Evolutionary conservation across 2,113 vertebrate genomes (phyloP), one percentile per base, ranked within the genome.

Genomic region (Engystomops pustulosus): DNA sequence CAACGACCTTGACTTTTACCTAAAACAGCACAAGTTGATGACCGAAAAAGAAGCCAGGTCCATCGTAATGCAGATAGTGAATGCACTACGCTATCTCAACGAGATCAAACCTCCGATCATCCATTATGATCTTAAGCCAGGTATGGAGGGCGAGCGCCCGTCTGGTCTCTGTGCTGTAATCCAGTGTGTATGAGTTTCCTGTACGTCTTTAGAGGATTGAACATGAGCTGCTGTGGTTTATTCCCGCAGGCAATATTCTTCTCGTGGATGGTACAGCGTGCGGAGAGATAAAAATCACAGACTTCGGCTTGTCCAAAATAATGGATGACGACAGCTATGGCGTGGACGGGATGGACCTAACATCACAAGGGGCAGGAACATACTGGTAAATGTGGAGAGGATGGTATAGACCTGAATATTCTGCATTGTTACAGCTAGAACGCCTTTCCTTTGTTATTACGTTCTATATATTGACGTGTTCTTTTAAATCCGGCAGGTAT

Each of bases 21-120:
- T 99, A 94, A 99, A 99, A 89, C 98, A 99, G 90, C 97, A 99
- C 92, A 99, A 99, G 91, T 90, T 99, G 90, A 99, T 99, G 98
- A 95, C 97, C 83, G 98, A 99, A 91, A 99, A 99, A 90, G 98
- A 99, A 94, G 98, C 97, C 68, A 95, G 98, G 86, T 99, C 98
- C 85, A 99, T 99, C 90, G 95, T 99, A 90, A 99, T 99, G 98
- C 98, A 99, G 93, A 99, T 99, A 86, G 97, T 99, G 89, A 99
- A 99, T 88, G 98, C 98, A 91, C 94, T 99, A 93, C 94, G 96
- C 89, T 99, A 99, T 92, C 95, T 99, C 91, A 99, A 99, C 92
- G 96, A 99, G 91, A 99, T 99, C 92, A 99, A 99, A 90, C 98
- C 98, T 53, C 98, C 98, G 86, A 99, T 99, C 91, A 99, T 99